Conservation (phyloP, 2,113 vertebrate genomes). For the Macquaria australasica region DNA sequence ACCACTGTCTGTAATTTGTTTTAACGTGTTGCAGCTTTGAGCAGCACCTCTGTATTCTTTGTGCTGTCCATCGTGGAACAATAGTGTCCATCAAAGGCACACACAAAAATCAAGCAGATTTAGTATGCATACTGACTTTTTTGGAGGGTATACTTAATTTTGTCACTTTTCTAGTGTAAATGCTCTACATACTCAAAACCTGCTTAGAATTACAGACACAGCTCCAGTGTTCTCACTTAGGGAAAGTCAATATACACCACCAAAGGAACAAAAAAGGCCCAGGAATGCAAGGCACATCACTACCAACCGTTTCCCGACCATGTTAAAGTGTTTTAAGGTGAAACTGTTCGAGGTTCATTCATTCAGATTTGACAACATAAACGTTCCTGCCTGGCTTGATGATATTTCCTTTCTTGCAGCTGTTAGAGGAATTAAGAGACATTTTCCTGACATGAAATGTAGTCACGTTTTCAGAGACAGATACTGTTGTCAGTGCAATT, state of each 20-base stretch:
- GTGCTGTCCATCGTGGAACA: not conserved
- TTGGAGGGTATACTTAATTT: not conserved
- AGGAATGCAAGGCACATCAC: not conserved
- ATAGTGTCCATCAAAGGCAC: not conserved
- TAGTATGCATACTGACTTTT: not conserved
- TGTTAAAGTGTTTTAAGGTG: not conserved
- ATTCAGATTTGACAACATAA: slow-evolving; percentile 32
- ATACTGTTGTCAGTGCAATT: slow-evolving; percentile 40
- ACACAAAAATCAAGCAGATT: not conserved
- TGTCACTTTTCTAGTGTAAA: not conserved
- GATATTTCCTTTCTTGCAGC: slow-evolving; percentile 35
- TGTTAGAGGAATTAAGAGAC: slow-evolving; percentile 38
- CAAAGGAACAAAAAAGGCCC: not conserved
- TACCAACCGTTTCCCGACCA: not conserved
- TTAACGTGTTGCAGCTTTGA: not conserved
- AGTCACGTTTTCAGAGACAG: slow-evolving; percentile 11
- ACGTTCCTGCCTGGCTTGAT: slow-evolving; percentile 6
- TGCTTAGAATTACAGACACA: not conserved
- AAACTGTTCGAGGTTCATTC: not conserved
- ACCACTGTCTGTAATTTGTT: not conserved
- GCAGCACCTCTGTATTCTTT: not conserved
- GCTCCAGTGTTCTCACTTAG: not conserved
- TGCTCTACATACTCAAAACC: not conserved
- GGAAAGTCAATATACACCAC: not conserved
- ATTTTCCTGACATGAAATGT: slow-evolving; percentile 17